phyloP scores from a whole-genome alignment of 2,113 vertebrate species.

The Diglossa brunneiventris region DNA sequence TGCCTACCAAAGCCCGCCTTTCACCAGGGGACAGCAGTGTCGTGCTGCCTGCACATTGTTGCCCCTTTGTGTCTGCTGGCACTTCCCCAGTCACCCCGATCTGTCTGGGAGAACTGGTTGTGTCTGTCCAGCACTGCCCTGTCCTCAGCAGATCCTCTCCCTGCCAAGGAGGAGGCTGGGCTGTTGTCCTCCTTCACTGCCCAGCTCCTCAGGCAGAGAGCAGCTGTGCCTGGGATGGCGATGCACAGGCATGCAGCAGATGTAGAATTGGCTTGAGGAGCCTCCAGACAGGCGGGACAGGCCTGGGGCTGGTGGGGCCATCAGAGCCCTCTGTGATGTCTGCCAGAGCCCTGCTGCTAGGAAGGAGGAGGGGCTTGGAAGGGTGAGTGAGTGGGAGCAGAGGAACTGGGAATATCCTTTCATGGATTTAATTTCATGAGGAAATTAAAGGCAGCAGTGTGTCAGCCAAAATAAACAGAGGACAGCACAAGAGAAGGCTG shows the following conservation, averaged over 20 bases:
- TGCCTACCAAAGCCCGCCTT: neutral
- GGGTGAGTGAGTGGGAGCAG: neutral
- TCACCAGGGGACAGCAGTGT: rapidly evolving
- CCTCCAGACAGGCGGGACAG: neutral
- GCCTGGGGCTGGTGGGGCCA: neutral
- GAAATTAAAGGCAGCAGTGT: neutral
- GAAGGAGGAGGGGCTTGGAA: neutral
- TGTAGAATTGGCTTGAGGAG: neutral
- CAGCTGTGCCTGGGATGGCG: neutral
- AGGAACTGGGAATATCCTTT: neutral
- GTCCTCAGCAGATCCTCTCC: neutral
- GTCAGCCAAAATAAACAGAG: neutral
- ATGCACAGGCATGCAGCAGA: neutral
- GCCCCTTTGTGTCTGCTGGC: neutral
- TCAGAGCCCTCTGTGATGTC: neutral
- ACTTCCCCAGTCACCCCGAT: neutral
- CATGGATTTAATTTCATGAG: neutral
- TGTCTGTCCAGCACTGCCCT: neutral
- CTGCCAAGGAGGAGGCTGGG: neutral
- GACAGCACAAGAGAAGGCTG: neutral
- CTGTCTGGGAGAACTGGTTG: neutral
- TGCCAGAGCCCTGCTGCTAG: neutral
- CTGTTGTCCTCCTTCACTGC: neutral
- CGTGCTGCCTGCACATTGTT: neutral
- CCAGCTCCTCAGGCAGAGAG: neutral